Percentiles rank a stretch among this genome's conserved stretches.
Conservation (phyloP, 2,797 vertebrate genomes). For the Lepilemur ruficaudatus region DNA sequence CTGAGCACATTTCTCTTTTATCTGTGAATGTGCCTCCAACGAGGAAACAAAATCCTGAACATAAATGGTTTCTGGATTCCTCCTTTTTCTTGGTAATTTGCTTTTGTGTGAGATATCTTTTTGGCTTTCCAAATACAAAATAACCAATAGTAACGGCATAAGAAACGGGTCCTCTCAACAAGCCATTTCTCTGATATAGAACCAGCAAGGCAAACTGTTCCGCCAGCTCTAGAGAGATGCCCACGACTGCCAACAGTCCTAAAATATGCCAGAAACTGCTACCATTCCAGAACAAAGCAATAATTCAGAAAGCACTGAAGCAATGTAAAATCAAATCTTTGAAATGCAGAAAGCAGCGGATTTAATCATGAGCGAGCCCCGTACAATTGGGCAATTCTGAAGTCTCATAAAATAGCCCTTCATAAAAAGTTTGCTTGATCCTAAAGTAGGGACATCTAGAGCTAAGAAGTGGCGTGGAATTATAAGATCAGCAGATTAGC, state of each 20-base stretch:
- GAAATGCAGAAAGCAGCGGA: background rate
- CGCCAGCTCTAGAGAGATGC: background rate
- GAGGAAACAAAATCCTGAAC: constrained; percentile 41
- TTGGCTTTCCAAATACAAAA: constrained; percentile 54
- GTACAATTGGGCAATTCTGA: background rate
- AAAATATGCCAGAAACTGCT: constrained; percentile 12
- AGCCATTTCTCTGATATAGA: background rate
- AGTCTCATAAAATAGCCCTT: background rate
- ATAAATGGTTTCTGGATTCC: constrained; percentile 7
- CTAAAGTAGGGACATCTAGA: background rate
- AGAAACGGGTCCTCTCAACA: background rate
- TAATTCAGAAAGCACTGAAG: constrained; percentile 24
- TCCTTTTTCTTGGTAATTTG: constrained; percentile 40
- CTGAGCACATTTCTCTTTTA: constrained; percentile 20
- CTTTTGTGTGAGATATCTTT: constrained; percentile 54
- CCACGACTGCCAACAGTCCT: background rate
- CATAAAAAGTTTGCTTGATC: background rate
- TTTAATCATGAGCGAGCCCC: constrained; percentile 20
- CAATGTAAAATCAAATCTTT: constrained; percentile 7
- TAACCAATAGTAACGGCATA: constrained; percentile 18
- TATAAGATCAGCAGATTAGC: background rate
- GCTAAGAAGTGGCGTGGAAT: background rate
- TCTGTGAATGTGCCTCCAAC: constrained; percentile 1
- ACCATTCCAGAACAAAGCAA: constrained; percentile 31
- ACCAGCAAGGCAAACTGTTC: background rate